Conservation (phyloP, 1,140 invertebrate species). For the Leptopilina boulardi region DNA sequence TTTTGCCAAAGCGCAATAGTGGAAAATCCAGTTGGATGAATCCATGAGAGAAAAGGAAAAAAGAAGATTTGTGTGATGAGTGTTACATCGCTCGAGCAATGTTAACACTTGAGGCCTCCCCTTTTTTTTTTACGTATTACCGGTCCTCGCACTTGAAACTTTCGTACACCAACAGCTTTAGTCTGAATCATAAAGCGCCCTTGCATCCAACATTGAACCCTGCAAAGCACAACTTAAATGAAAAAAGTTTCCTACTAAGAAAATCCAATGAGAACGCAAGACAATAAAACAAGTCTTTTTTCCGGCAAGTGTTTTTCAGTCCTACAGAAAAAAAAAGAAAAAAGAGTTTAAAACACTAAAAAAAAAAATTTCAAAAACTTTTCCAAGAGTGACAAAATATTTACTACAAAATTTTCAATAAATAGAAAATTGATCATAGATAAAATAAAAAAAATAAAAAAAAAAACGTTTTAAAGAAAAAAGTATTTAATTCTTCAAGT, state of each 20-base stretch:
- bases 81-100: slow-evolving; percentile 53
- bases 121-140: slow-evolving; percentile 57
- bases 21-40: background rate
- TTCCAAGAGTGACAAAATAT: too few species aligned
- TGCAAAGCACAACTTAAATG: slow-evolving; percentile 25
- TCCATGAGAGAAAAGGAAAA: background rate
- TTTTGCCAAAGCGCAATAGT: background rate
- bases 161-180: slow-evolving; percentile 51
- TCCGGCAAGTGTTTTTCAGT: background rate
- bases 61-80: slow-evolving; percentile 33
- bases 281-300: background rate
- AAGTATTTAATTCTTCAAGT: too few species aligned
- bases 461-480: too few species aligned
- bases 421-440: too few species aligned
- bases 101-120: slow-evolving; percentile 63
- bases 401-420: too few species aligned
- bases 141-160: slow-evolving; percentile 46
- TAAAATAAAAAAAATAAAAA: too few species aligned
- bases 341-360: too few species aligned
- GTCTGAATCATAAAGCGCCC: slow-evolving; percentile 55
- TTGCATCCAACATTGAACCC: slow-evolving; percentile 25
- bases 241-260: slow-evolving; percentile 42
- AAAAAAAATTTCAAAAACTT: too few species aligned
- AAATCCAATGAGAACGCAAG: background rate
- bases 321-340: background rate